Base-by-base conservation (phyloP, 2,888 invertebrate species). In the Synergus itoensis region DNA sequence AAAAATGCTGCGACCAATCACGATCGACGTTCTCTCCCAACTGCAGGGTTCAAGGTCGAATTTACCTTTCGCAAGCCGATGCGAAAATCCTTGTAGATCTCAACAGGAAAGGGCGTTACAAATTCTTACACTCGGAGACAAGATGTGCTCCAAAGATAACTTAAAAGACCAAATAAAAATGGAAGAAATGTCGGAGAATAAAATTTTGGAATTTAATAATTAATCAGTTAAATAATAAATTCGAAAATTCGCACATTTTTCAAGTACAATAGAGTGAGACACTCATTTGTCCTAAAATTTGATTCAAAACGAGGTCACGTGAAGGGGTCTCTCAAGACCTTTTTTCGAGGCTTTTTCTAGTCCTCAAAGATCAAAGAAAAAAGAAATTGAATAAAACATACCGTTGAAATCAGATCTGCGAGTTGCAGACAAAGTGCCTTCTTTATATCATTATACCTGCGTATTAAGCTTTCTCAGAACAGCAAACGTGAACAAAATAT, bases 41-140 rank as follows among this genome's bases (percentile, higher is more conserved):
- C 65, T 43, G 16, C 65, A 67, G 43, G 65, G 65, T 67, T 67
- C 65, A 67, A 67, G 65, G 65, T 67, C 21, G 43, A 67, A 67
- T 67, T 67, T 41, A 67, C 65, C 65, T 67, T 67, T 67, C 65
- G 65, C 41, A 45, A 45, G 65, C 65, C 41, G 65, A 67, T 67
- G 65, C 65, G 65, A 67, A 67, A 67, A 67, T 67, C 65, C 65
- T 67, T 67, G 65, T 67, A 43, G 41, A 67, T 67, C 65, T 67
- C 43, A 41, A 67, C 65, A 43, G 65, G 65, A 67, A 67, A 67
- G 65, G 65, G 60, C 18, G 60, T 18, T 67, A 67, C 65, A 67
- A 67, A 67, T 67, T 67, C 65, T 67, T 67, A 67, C 65, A 67
- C 65, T 41, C 21, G 41, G 43, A 41, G 65, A 67, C 65, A 67